Conservation (phyloP, 2,113 vertebrate genomes). For the Stegastes partitus region DNA sequence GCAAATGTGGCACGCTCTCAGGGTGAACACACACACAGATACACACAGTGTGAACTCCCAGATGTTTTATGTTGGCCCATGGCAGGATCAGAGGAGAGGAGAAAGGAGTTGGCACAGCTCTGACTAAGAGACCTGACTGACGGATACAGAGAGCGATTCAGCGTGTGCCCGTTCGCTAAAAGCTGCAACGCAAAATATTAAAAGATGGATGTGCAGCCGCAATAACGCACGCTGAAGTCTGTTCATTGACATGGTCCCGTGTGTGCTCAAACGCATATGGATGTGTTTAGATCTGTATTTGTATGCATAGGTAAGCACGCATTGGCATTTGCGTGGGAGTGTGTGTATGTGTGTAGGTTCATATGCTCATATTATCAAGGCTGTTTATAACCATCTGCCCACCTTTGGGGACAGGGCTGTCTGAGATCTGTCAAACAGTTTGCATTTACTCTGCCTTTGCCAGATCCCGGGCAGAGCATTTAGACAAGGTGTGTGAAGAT, state of each 20-base stretch:
- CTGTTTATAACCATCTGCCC: slow-evolving; percentile 66
- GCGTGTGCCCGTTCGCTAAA: slow-evolving; percentile 27
- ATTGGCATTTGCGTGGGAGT: not conserved
- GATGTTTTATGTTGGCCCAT: slow-evolving; percentile 75
- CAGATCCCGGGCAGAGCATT: slow-evolving; percentile 64
- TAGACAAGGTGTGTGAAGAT: slow-evolving; percentile 75
- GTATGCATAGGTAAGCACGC: not conserved
- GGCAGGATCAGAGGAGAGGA: slow-evolving; percentile 68
- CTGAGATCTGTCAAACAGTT: slow-evolving; percentile 73
- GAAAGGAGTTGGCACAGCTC: slow-evolving; percentile 55
- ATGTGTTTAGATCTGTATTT: slow-evolving; percentile 2
- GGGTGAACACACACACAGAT: slow-evolving; percentile 8
- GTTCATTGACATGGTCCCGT: not conserved
- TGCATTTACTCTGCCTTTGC: slow-evolving; percentile 50
- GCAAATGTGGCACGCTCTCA: slow-evolving; percentile 33
- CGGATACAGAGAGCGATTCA: slow-evolving; percentile 18
- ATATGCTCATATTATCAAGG: slow-evolving; percentile 29
- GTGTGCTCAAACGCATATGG: not conserved
- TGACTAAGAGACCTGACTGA: slow-evolving; percentile 33
- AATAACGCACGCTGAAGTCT: not conserved
- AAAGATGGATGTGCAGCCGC: slow-evolving; percentile 14
- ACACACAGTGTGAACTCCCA: slow-evolving; percentile 71
- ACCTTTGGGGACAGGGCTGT: slow-evolving; percentile 61
- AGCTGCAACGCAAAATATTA: not conserved
- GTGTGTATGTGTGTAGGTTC: slow-evolving; percentile 24